Evolutionary conservation across 1,140 invertebrate species (phyloP).

Genomic region (Aethina tumida): DNA sequence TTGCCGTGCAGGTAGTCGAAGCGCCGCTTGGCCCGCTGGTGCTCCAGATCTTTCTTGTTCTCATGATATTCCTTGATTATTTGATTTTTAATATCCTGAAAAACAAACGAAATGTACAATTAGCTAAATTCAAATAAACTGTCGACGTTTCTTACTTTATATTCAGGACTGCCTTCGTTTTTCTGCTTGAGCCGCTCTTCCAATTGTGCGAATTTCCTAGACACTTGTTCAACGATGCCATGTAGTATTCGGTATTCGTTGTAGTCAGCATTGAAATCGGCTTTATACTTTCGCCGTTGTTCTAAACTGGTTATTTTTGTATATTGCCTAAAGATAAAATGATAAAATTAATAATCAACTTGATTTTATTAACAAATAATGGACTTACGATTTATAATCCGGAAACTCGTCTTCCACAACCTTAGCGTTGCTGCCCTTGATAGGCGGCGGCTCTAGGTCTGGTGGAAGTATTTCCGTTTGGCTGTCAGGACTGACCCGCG

Average conservation of each 20-base stretch:
- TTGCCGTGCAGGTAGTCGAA: slow-evolving; percentile 84
- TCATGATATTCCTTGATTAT: slow-evolving; percentile 73
- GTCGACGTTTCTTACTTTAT: slow-evolving; percentile 38
- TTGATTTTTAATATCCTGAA: slow-evolving; percentile 59
- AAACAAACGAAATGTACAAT: slow-evolving; percentile 13
- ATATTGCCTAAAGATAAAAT: slow-evolving; percentile 55
- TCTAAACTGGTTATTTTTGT: slow-evolving; percentile 61
- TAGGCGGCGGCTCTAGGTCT: slow-evolving; percentile 13
- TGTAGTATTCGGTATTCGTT: slow-evolving; percentile 72
- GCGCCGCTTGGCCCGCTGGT: slow-evolving; percentile 59
- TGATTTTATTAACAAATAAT: not conserved
- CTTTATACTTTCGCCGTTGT: slow-evolving; percentile 75
- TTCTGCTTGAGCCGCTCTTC: slow-evolving; percentile 53
- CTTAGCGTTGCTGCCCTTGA: slow-evolving; percentile 7
- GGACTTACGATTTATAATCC: slow-evolving; percentile 45
- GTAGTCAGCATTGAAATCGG: slow-evolving; percentile 79
- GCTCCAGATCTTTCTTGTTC: slow-evolving; percentile 61
- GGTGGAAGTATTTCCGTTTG: slow-evolving; percentile 26
- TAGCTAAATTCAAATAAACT: not conserved
- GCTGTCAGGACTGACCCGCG: slow-evolving; percentile 33
- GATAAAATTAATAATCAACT: slow-evolving; percentile 2
- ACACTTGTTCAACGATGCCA: slow-evolving; percentile 62
- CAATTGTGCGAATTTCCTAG: slow-evolving; percentile 63
- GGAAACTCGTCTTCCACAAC: slow-evolving; percentile 34
- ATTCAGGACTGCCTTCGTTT: slow-evolving; percentile 36